A percentile compares a stretch with the other conserved stretches of the same genome.
phyloP scores from a whole-genome alignment of 2,888 invertebrate genomes.

The Doris montereyensis region DNA sequence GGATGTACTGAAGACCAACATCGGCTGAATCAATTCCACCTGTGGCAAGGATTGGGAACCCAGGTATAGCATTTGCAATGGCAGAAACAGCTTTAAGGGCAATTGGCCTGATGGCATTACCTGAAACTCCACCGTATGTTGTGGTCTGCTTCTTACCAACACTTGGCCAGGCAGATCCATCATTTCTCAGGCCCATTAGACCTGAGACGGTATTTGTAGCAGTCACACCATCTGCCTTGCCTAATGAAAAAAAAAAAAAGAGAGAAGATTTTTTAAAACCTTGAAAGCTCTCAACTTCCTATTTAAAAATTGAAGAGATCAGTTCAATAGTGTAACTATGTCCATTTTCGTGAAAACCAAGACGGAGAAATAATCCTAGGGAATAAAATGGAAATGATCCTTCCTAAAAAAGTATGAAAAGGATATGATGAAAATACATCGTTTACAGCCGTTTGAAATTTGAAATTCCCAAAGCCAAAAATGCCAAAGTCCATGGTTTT shows the following conservation, averaged over 20 bases:
- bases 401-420: no score
- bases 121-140: slow-evolving; percentile 94
- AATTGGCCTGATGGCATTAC: slow-evolving; percentile 95
- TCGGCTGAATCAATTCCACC: slow-evolving; percentile 99
- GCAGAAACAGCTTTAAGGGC: slow-evolving; percentile 92
- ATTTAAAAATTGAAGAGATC: not conserved
- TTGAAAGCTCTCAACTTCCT: not conserved
- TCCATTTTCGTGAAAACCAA: no score
- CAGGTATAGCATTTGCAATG: slow-evolving; percentile 86
- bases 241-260: slow-evolving; percentile 75
- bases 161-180: slow-evolving; percentile 92
- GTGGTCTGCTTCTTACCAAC: slow-evolving; percentile 86
- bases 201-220: slow-evolving; percentile 98
- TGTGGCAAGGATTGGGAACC: slow-evolving; percentile 93
- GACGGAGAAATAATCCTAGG: no score
- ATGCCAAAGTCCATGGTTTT: no score
- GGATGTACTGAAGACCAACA: slow-evolving; percentile 92
- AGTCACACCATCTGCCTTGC: slow-evolving; percentile 94
- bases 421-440: no score
- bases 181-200: slow-evolving; percentile 87
- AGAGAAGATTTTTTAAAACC: not conserved
- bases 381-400: no score
- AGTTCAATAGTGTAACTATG: no score
- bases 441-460: no score
- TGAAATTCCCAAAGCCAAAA: no score